Evolutionary conservation across 2,797 vertebrate species (phyloP).

Genomic region (Oryzias sinensis): DNA sequence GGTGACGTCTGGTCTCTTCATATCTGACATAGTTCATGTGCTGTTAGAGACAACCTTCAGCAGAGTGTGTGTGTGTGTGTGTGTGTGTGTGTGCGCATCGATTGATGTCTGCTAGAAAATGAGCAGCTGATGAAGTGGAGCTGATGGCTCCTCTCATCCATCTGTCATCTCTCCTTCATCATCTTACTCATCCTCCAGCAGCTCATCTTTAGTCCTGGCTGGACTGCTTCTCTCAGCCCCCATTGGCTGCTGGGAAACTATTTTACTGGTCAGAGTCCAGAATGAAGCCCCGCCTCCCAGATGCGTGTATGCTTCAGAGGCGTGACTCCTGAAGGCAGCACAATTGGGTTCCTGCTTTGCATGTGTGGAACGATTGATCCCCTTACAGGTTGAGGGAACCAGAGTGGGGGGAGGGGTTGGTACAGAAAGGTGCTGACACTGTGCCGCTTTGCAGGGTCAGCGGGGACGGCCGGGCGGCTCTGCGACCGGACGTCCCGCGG

Average conservation of each 20-base stretch:
- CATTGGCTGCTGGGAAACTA: slow-evolving; percentile 13
- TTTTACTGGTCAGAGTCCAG: slow-evolving; percentile 20
- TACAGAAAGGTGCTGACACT: too few relatives aligned
- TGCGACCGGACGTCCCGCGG: slow-evolving; percentile 89
- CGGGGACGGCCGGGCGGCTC: slow-evolving; percentile 86
- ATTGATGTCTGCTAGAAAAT: slow-evolving; percentile 67
- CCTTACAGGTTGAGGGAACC: too few relatives aligned
- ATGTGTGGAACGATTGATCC: too few relatives aligned
- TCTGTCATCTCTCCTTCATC: slow-evolving; percentile 52
- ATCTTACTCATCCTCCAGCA: slow-evolving; percentile 29
- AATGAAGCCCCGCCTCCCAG: neutral
- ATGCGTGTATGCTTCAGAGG: too few relatives aligned
- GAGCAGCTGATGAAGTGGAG: slow-evolving; percentile 74
- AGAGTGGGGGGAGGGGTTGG: too few relatives aligned
- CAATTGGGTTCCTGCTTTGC: too few relatives aligned
- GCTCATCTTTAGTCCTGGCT: slow-evolving; percentile 14
- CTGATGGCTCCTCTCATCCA: slow-evolving; percentile 76
- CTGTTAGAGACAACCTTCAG: too few relatives aligned
- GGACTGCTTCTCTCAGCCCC: slow-evolving; percentile 7
- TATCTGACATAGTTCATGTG: too few relatives aligned
- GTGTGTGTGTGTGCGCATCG: slow-evolving; percentile 15
- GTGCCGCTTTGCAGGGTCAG: slow-evolving; percentile 78
- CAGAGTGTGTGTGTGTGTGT: neutral
- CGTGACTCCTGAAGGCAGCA: too few relatives aligned
- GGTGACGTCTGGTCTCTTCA: too few relatives aligned